A percentile compares a stretch with the other conserved stretches of the same genome.
Conservation (phyloP, 1,140 invertebrate genomes). For the Lasaia peninsularis region DNA sequence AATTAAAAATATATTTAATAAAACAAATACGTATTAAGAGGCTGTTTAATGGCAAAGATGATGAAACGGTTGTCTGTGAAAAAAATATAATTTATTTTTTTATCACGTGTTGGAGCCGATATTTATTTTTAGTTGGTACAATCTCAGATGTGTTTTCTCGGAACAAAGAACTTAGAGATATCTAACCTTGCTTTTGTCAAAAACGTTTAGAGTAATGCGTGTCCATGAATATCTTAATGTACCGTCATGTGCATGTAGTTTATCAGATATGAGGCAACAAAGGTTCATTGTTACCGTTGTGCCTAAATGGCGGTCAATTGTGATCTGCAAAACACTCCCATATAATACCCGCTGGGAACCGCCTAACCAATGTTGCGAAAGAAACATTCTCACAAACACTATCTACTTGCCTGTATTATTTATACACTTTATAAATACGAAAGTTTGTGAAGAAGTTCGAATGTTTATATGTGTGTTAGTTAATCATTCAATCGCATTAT, state of each 20-base stretch:
- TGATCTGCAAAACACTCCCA: conserved; percentile 47
- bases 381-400: neutral
- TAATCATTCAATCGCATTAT: too few species aligned
- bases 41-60: too few species aligned
- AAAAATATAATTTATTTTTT: too few species aligned
- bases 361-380: conserved; percentile 28
- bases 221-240: conserved; percentile 19
- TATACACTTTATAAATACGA: too few species aligned
- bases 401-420: too few species aligned
- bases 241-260: conserved; percentile 2
- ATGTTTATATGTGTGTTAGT: too few species aligned
- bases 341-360: conserved; percentile 33
- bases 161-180: conserved; percentile 17
- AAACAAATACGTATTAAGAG: too few species aligned
- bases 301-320: conserved; percentile 47
- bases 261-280: conserved; percentile 20
- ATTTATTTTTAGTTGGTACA: too few species aligned
- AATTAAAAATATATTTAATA: too few species aligned
- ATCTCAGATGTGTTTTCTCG: neutral
- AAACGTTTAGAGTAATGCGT: conserved; percentile 42
- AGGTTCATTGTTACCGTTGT: conserved; percentile 33
- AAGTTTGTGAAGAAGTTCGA: too few species aligned
- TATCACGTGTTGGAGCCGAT: too few species aligned
- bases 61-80: too few species aligned
- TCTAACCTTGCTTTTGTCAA: conserved; percentile 51